A percentile compares a stretch with the other conserved stretches of the same genome.
phyloP scores from a whole-genome alignment of 2,113 vertebrate species.

The Psophia crepitans region DNA sequence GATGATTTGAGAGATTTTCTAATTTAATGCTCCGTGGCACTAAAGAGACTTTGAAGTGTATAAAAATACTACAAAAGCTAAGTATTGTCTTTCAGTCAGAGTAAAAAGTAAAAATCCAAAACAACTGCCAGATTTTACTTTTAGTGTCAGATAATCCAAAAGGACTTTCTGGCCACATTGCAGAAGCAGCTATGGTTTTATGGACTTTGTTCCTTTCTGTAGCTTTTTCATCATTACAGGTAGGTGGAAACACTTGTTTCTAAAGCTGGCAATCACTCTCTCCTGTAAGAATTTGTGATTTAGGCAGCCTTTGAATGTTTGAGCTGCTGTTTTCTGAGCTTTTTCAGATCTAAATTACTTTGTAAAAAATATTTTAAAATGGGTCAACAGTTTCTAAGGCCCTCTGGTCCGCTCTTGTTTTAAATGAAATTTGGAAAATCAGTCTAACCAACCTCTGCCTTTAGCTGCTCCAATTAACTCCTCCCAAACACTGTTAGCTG shows the following conservation, averaged over 20 bases:
- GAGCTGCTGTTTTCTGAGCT: neutral
- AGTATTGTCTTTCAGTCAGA: neutral
- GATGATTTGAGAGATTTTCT: neutral
- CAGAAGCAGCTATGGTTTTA: neutral
- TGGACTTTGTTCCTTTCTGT: neutral
- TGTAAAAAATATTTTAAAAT: neutral
- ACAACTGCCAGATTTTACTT: neutral
- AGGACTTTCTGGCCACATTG: neutral
- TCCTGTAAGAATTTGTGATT: neutral
- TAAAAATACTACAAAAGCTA: neutral
- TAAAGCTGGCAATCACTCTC: neutral
- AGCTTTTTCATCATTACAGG: neutral
- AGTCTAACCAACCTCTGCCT: neutral
- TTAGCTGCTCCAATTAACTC: neutral
- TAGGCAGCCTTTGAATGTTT: neutral
- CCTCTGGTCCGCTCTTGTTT: neutral
- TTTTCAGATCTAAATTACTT: neutral
- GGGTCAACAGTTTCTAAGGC: neutral
- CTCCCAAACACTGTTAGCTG: neutral
- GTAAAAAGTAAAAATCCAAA: neutral
- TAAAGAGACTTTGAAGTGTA: neutral
- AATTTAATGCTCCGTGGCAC: neutral
- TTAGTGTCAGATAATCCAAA: neutral
- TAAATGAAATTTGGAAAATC: neutral
- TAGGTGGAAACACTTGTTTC: neutral